Base-by-base conservation (phyloP, 2,888 invertebrate species). In the Dicycla oo region DNA sequence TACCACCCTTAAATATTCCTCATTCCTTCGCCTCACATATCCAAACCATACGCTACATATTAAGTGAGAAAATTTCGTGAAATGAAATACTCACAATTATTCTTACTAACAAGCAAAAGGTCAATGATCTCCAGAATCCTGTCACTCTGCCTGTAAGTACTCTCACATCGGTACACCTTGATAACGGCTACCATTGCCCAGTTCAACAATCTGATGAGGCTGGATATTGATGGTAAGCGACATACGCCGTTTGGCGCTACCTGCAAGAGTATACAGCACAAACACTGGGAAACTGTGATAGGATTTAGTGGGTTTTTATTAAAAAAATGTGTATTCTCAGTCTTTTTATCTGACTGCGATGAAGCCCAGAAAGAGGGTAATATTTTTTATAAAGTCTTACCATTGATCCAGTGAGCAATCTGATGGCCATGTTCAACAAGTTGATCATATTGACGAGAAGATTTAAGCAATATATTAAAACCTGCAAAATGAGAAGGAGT, bases 81-180 rank as follows among this genome's bases (percentile, higher is more conserved):
- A 4, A 34, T 34, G 6, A 34, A 51, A 60, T 51, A 82, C 89
- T 87, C 51, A 90, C 90, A 73, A 43, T 77, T 82, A 3, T 80
- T 85, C 60, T 86, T 84, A 66, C 75, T 73, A 18, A 84, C 49
- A 7, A 88, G 74, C 8, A 85, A 75, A 3, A 84, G 71, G 56
- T 91, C 90, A 40, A 89, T 82, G 34, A 79, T 66, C 4, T 78
- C 67, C 10, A 90, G 20, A 38, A 89, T 85, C 0, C 20, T 58
- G 3, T 84, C 79, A 5, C 78, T 75, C 45, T 88, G 79, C 4
- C 68, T 80, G 75, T 89, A 88, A 0, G 78, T 82, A 26, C 78
- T 69, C 60, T 90, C 88, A 43, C 88, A 88, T 0, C 83, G 81
- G 53, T 84, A 73, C 6, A 89, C 85, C 26, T 86, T 34, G 26